Evolutionary conservation across 2,113 vertebrate species (phyloP).

Genomic region (Rhabdornis inornatus): DNA sequence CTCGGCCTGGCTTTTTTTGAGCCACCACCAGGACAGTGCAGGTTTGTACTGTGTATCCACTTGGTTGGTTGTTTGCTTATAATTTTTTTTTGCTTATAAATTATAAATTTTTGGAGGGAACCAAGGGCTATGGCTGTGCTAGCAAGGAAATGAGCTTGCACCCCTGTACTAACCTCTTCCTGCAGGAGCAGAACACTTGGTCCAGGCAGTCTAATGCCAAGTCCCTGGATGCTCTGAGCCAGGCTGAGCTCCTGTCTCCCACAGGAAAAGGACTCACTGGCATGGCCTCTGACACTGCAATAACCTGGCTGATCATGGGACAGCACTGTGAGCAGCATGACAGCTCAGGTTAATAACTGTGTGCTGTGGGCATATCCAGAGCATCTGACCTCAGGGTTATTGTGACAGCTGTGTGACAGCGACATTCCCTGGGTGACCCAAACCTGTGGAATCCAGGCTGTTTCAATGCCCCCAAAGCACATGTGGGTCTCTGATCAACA

Average conservation of each 20-base stretch:
- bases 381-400: background rate
- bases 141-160: background rate
- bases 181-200: background rate
- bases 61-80: background rate
- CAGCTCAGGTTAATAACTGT: background rate
- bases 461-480: background rate
- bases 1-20: background rate
- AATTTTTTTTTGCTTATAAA: too few relatives aligned
- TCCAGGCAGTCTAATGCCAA: background rate
- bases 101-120: background rate
- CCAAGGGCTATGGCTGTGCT: background rate
- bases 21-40: background rate
- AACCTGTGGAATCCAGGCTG: background rate
- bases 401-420: background rate
- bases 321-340: background rate
- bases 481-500: background rate
- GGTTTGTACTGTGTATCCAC: background rate
- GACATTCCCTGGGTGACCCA: background rate
- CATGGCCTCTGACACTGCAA: background rate
- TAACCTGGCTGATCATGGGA: accelerated
- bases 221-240: background rate
- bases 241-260: background rate
- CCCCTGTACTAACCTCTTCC: background rate
- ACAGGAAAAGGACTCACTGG: background rate
- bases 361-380: background rate